Evolutionary conservation across 2,797 vertebrate species (phyloP), one percentile per base, ranked within the genome.

Genomic region (Artibeus lituratus): DNA sequence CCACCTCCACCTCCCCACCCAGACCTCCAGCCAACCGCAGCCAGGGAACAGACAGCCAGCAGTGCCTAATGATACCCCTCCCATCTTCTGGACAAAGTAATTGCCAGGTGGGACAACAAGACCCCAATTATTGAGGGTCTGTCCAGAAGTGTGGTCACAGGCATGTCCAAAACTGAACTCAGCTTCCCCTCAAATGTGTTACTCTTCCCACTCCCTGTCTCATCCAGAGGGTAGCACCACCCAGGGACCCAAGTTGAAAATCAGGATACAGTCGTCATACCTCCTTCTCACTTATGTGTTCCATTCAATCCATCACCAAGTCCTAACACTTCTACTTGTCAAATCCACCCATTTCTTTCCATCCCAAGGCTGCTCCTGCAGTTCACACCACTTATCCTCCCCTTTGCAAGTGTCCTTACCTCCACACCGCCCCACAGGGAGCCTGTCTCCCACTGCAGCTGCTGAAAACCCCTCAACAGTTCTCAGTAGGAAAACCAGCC

Each of bases 121-220:
- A 87, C 62, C 87, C 81, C 85, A 93, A 11, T 91, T 87, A 93
- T 39, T 91, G 74, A 95, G 57, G 87, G 42, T 92, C 77, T 90
- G 73, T 91, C 74, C 73, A 69, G 37, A 35, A 49, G 37, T 92
- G 39, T 94, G 47, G 69, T 81, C 55, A 70, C n/a, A 94, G 72
- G 35, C 77, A 89, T 42, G 91, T 86, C 72, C 74, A 55, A 91
- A 94, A 81, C 44, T 55, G 53, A 96, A 80, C 37, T 92, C 74
- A 67, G 62, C 83, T 89, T 87, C 73, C 74, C 21, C 39, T 47
- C 42, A 88, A 85, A 90, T 80, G 39, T 86, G 29, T 81, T 93
- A 73, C 59, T 81, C 44, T 81, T 84, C 77, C 59, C 83, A 24
- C n/a, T 62, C 24, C 74, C 55, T 74, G 32, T 53, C 74, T 93